These are phyloP conservation scores for Bimastos eiseni DNA, from an alignment of 2,888 invertebrate genomes.

Conservation along the genomic window DNA sequence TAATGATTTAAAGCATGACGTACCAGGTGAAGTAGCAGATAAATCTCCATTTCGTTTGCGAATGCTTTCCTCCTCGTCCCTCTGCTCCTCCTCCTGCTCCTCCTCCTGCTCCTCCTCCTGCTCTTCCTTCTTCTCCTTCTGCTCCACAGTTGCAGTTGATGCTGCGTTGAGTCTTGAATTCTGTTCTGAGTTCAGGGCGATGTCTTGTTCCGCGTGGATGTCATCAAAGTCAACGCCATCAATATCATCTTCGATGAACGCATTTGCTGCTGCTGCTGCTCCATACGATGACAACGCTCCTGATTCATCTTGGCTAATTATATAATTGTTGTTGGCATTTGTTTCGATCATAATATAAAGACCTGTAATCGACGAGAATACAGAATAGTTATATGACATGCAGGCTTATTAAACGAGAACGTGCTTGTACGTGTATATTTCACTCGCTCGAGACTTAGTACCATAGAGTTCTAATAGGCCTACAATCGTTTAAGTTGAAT, in stretches of 20 bases:
- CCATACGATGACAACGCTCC: too few species aligned
- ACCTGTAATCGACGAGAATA: background rate
- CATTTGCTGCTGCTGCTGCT: background rate
- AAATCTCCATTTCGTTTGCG: background rate
- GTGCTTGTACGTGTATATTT: too few species aligned
- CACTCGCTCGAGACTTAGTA: background rate
- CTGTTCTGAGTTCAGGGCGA: background rate
- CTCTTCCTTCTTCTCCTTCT: background rate
- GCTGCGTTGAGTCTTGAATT: too few species aligned
- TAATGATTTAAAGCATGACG: background rate
- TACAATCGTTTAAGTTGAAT: too few species aligned
- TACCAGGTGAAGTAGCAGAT: background rate
- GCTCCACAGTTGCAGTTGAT: background rate
- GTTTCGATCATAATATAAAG: background rate
- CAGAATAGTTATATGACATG: background rate
- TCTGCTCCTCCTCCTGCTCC: background rate
- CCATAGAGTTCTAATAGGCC: too few species aligned
- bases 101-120: background rate
- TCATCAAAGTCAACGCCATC: constrained; percentile 7
- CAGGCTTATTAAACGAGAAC: too few species aligned
- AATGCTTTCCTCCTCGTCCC: background rate
- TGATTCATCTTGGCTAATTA: background rate
- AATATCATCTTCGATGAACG: background rate
- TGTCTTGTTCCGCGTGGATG: background rate
- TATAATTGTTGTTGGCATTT: background rate